Percentiles rank a stretch among this genome's conserved stretches.
Evolutionary conservation across 2,888 invertebrate species (phyloP).

Genomic region (Oxyteleia sp.): DNA sequence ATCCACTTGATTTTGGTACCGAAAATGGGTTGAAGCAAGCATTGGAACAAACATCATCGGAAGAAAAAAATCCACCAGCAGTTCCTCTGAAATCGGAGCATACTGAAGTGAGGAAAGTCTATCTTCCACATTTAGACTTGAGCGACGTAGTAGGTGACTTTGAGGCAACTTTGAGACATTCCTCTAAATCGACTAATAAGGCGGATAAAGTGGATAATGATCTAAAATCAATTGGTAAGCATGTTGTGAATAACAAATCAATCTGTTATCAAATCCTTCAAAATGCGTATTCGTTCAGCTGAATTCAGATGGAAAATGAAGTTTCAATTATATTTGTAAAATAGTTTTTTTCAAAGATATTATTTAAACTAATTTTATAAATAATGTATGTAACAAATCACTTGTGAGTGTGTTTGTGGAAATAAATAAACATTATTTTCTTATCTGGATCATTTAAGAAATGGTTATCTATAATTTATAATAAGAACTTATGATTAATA

Average conservation of each 20-base stretch:
- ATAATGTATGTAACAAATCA: too few relatives aligned
- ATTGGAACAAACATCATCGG: too few relatives aligned
- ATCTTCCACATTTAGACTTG: constrained; percentile 82
- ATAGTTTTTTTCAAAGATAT: too few relatives aligned
- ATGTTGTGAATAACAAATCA: constrained; percentile 39
- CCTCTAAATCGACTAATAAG: constrained; percentile 76
- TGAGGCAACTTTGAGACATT: constrained; percentile 90
- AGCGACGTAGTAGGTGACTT: constrained; percentile 91
- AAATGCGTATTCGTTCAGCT: not conserved
- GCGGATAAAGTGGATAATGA: constrained; percentile 41
- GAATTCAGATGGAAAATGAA: too few relatives aligned
- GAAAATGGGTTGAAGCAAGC: constrained; percentile 80
- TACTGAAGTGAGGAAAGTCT: constrained; percentile 39
- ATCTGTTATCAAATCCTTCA: constrained; percentile 11
- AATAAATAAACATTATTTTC: too few relatives aligned
- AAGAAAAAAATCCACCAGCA: constrained; percentile 40
- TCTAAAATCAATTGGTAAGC: constrained; percentile 56
- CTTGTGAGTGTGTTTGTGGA: too few relatives aligned
- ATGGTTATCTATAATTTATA: too few relatives aligned
- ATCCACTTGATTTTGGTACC: constrained; percentile 79
- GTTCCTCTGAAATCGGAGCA: constrained; percentile 34
- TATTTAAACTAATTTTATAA: too few relatives aligned
- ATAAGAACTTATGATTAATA: too few relatives aligned
- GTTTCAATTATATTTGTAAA: too few relatives aligned
- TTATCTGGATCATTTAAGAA: too few relatives aligned